A percentile compares a stretch with the other conserved stretches of the same genome.
Evolutionary conservation across 2,797 vertebrate genomes (phyloP).

Genomic region (Tinamus major): DNA sequence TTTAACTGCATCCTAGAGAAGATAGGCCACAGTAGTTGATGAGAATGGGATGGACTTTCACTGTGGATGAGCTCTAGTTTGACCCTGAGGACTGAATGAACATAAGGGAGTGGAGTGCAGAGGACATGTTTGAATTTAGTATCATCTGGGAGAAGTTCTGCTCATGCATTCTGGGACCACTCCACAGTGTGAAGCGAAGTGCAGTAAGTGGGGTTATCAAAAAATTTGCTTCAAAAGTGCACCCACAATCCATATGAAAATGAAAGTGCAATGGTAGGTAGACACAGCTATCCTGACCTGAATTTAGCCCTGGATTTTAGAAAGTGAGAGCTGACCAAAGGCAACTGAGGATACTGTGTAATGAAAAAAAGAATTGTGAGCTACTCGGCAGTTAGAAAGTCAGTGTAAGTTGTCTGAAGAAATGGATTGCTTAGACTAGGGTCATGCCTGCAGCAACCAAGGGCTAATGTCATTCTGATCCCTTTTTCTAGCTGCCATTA

Average conservation of each 20-base stretch:
- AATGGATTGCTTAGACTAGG: neutral
- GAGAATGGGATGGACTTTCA: neutral
- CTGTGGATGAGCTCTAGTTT: neutral
- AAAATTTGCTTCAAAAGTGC: neutral
- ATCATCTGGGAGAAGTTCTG: neutral
- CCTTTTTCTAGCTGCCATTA: neutral
- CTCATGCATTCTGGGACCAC: neutral
- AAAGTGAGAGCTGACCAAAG: neutral
- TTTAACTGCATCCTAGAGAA: neutral
- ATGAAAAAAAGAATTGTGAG: neutral
- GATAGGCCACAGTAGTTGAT: neutral
- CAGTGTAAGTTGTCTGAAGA: neutral
- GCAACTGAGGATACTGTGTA: neutral
- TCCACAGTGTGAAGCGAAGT: neutral
- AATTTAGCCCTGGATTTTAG: neutral
- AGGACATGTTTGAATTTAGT: neutral
- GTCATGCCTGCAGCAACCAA: neutral
- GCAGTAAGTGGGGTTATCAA: neutral
- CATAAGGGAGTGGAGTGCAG: neutral
- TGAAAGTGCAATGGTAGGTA: too few relatives aligned
- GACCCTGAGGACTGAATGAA: neutral
- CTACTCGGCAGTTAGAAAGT: neutral
- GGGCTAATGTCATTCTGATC: neutral
- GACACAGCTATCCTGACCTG: neutral
- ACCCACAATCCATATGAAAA: neutral